Conservation (phyloP, 2,113 vertebrate genomes). For the Ophiodon elongatus region DNA sequence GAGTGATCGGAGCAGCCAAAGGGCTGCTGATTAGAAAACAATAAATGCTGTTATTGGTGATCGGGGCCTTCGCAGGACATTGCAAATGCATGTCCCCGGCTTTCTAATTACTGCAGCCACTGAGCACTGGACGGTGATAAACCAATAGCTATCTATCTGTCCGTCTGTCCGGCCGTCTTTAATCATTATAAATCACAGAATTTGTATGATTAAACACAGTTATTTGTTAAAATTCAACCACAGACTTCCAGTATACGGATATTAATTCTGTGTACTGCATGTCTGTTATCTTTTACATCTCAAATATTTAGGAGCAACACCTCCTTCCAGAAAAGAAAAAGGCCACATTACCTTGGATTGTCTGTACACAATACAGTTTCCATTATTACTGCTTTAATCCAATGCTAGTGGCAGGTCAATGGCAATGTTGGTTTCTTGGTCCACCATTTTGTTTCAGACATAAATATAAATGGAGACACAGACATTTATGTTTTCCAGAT, state of each 20-base stretch:
- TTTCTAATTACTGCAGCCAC: constrained; percentile 82
- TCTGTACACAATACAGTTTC: too few relatives aligned
- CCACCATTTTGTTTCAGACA: not conserved
- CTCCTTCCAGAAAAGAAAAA: not conserved
- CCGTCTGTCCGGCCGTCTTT: not conserved
- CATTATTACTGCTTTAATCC: not conserved
- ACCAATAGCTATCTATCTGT: constrained; percentile 58
- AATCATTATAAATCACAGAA: constrained; percentile 2
- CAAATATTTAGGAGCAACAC: not conserved
- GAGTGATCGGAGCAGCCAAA: constrained; percentile 84
- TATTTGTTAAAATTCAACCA: not conserved
- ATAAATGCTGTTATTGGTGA: constrained; percentile 86
- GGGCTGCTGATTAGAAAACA: constrained; percentile 87
- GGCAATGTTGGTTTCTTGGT: not conserved
- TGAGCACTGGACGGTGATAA: constrained; percentile 76
- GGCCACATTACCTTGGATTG: not conserved
- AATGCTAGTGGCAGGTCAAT: not conserved
- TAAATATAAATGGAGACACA: not conserved
- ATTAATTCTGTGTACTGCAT: not conserved
- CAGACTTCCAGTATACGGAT: not conserved
- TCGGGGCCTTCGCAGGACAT: constrained; percentile 77
- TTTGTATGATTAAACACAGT: not conserved
- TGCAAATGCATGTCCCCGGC: constrained; percentile 79
- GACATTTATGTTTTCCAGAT: not conserved
- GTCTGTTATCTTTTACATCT: not conserved